phyloP scores from a whole-genome alignment of 2,797 vertebrate genomes.

The Sebastes itinus region DNA sequence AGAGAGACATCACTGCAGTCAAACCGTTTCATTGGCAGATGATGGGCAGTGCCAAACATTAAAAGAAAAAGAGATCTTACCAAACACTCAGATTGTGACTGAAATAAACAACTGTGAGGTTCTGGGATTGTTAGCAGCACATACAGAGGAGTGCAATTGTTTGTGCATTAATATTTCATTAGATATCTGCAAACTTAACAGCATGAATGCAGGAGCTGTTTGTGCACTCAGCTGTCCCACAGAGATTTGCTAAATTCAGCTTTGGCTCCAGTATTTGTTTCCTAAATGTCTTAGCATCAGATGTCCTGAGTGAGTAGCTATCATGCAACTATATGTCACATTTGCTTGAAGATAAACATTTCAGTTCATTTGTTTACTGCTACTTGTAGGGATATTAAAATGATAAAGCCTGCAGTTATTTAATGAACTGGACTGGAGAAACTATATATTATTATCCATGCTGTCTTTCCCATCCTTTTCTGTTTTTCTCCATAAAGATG shows the following conservation, averaged over 20 bases:
- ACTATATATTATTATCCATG: not conserved
- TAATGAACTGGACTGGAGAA: no score
- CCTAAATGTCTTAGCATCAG: not conserved
- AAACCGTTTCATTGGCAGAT: not conserved
- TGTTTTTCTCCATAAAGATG: not conserved
- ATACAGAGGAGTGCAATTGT: not conserved
- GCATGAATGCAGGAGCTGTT: constrained; percentile 2
- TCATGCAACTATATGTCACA: not conserved
- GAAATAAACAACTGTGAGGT: not conserved
- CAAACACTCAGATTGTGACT: not conserved
- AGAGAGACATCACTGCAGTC: not conserved
- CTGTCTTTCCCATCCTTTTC: not conserved
- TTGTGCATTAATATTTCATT: constrained; percentile 22
- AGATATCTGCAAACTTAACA: constrained; percentile 21
- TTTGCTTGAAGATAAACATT: not conserved
- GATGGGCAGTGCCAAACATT: not conserved
- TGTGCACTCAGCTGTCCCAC: not conserved
- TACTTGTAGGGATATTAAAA: not conserved
- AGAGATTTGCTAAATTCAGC: constrained; percentile 3
- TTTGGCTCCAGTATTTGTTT: not conserved
- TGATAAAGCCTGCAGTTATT: not conserved
- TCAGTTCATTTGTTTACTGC: not conserved
- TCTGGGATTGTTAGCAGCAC: not conserved
- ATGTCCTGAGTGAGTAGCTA: not conserved
- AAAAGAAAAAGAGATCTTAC: not conserved